A percentile compares a stretch with the other conserved stretches of the same genome.
These are phyloP conservation scores for Tinamus major DNA, from an alignment of 2,797 vertebrate species.

Conservation along the genomic window DNA sequence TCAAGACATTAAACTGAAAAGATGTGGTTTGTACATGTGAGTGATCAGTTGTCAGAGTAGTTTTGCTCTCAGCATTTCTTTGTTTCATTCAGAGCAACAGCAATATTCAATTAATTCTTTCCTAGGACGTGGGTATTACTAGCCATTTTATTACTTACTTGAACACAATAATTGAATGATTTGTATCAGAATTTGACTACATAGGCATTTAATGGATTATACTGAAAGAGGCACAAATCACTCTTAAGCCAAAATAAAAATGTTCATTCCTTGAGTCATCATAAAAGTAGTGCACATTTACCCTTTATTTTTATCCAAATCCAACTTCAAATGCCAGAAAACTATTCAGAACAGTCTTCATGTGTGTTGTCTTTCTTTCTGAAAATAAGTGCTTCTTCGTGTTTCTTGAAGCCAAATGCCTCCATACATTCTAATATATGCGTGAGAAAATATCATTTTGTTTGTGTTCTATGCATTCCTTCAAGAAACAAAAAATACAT, in stretches of 20 bases:
- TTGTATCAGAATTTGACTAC: neutral
- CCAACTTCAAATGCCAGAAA: neutral
- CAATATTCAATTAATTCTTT: neutral
- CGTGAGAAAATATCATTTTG: neutral
- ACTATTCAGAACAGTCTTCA: neutral
- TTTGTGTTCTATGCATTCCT: neutral
- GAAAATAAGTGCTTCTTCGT: neutral
- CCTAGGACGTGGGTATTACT: neutral
- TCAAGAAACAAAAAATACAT: neutral
- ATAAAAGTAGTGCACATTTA: neutral
- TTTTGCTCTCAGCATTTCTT: neutral
- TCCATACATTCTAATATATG: neutral
- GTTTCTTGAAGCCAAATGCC: neutral
- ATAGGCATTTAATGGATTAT: rapidly evolving
- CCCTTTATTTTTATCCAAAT: neutral
- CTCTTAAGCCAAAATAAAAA: neutral
- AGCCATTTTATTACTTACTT: neutral
- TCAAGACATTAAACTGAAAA: neutral
- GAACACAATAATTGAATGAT: neutral
- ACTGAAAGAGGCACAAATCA: neutral
- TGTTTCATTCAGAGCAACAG: neutral
- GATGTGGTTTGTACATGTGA: neutral
- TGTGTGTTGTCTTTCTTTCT: neutral
- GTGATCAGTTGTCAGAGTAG: neutral
- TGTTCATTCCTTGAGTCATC: neutral